Evolutionary conservation across 2,113 vertebrate species (phyloP), one percentile per base, ranked within the genome.

Genomic region (Brachypodius melanocephalos): DNA sequence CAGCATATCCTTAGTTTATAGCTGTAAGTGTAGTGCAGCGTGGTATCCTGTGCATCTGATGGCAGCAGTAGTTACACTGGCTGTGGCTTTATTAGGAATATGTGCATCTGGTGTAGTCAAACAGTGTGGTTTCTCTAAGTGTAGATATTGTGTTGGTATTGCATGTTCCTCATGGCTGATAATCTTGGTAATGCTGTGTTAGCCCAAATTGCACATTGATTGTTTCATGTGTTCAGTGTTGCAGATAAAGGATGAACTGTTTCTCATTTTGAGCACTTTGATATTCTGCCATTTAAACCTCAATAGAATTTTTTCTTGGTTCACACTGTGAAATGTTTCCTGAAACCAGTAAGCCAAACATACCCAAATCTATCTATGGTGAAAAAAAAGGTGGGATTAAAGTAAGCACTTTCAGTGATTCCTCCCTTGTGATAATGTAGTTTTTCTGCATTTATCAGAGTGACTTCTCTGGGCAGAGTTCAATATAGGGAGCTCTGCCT

Each of bases 281-380:
- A 28, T 81, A 26, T 26, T 87, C 69, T 89, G 54, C 42, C 26
- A 10, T 57, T 82, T 67, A 68, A 86, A 26, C 14, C 25, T 69
- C 59, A 12, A 48, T 31, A 54, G 1, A 45, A n/a, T 8, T 54
- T 69, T 84, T 58, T 69, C 13, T 88, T 69, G 32, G 28, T 68
- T 90, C 18, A 58, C 19, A 8, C 42, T 68, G 28, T 67, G 68
- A 72, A 61, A 45, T 38, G 9, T 74, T 72, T 68, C 58, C 54
- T 54, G 38, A 79, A 92, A 85, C 31, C 7, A 58, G 8, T 36
- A 58, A 73, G 73, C 1, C 8, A 49, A 81, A 67, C 31, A 29
- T 11, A 22, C 12, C 2, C 3, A 12, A 5, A 1, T 22, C 20
- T 67, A 10, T 36, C 13, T 29, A 1, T n/a, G 5, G 2, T 32